A percentile compares a stretch with the other conserved stretches of the same genome.
phyloP scores from a whole-genome alignment of 2,888 invertebrate genomes.

The Calameuta idolon region DNA sequence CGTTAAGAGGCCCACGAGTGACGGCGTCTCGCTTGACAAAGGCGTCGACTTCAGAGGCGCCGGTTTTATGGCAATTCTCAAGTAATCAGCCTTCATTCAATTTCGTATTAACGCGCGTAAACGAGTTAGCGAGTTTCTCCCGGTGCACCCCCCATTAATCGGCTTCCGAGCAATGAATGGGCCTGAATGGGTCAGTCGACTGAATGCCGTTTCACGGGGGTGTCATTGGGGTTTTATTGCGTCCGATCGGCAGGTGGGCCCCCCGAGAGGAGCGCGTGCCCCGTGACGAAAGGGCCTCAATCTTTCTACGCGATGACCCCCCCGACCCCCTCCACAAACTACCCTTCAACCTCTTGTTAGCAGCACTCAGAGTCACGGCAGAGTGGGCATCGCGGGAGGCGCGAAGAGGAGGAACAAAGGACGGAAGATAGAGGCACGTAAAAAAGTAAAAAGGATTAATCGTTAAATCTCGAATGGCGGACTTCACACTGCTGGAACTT shows the following conservation, averaged over 20 bases:
- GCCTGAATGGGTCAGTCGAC: background rate
- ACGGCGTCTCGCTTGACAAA: background rate
- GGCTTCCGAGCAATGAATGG: background rate
- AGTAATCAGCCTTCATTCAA: conserved; percentile 25
- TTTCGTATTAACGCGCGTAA: background rate
- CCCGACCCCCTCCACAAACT: background rate
- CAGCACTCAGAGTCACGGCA: background rate
- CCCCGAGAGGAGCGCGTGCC: background rate
- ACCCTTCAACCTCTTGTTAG: background rate
- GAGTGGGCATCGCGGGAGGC: background rate
- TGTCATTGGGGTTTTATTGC: background rate
- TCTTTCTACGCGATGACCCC: background rate
- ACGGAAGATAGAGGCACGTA: background rate
- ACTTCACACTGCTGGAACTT: background rate
- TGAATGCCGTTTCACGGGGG: background rate
- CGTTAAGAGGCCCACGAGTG: conserved; percentile 26
- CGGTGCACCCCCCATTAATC: background rate
- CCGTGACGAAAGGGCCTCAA: background rate
- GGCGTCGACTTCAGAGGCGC: background rate
- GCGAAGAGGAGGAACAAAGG: background rate
- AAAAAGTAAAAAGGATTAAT: background rate
- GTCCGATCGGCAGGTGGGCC: background rate
- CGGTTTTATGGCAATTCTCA: conserved; percentile 33
- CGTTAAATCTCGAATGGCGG: background rate
- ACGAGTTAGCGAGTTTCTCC: background rate